phyloP scores from a whole-genome alignment of 2,888 invertebrate species.

The Trachelus iudaicus region DNA sequence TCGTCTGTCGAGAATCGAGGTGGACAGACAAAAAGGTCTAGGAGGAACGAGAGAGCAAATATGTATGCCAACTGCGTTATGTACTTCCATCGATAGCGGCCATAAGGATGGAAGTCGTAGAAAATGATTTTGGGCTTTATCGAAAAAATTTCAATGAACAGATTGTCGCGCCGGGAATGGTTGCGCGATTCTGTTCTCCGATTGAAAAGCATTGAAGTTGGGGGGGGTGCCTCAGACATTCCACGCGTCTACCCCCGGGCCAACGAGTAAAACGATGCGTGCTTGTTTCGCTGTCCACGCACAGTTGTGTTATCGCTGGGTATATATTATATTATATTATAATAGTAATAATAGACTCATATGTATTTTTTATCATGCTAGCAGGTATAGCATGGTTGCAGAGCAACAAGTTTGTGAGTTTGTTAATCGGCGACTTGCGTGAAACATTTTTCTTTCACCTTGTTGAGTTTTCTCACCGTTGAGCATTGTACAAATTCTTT shows the following conservation, averaged over 20 bases:
- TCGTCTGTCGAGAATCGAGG: slow-evolving; percentile 13
- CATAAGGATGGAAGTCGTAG: not conserved
- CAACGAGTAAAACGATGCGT: not conserved
- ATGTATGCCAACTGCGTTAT: not conserved
- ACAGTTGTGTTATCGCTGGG: not conserved
- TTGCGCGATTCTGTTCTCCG: too few relatives aligned
- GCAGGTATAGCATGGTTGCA: slow-evolving; percentile 45
- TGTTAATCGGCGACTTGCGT: slow-evolving; percentile 24
- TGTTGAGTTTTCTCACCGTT: not conserved
- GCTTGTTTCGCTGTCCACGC: not conserved
- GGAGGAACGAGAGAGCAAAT: slow-evolving; percentile 11
- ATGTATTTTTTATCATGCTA: slow-evolving; percentile 38
- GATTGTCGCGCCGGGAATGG: not conserved
- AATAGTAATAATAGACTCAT: slow-evolving; percentile 20
- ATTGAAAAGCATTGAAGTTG: too few relatives aligned
- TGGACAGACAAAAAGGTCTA: slow-evolving; percentile 3
- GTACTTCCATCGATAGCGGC: not conserved
- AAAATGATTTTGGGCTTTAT: too few relatives aligned
- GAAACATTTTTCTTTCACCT: not conserved
- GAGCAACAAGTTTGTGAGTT: slow-evolving; percentile 36
- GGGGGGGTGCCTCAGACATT: too few relatives aligned
- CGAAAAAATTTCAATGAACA: not conserved
- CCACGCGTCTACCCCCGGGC: too few relatives aligned
- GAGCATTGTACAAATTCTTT: not conserved
- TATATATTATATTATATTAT: slow-evolving; percentile 13